These are phyloP conservation scores for Gryllus bimaculatus DNA, from an alignment of 1,140 invertebrate genomes.

Conservation along the genomic window DNA sequence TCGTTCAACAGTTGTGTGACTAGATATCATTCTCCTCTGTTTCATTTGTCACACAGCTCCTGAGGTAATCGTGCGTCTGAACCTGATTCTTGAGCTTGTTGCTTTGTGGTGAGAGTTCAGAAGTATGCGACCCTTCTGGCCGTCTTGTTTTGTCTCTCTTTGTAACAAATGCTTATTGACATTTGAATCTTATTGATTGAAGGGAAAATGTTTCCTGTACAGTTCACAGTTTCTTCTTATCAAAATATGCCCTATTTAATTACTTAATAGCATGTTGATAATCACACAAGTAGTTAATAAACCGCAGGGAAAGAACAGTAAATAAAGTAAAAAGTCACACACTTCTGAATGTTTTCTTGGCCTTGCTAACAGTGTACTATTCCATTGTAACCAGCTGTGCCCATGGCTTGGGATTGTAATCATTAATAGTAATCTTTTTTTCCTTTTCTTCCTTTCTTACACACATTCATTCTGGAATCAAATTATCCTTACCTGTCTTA, in stretches of 20 bases:
- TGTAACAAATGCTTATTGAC: too few relatives aligned
- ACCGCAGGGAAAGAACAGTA: too few relatives aligned
- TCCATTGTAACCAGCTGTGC: not conserved
- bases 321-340: not conserved
- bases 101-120: not conserved
- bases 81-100: not conserved
- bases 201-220: too few relatives aligned
- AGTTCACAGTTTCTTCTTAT: too few relatives aligned
- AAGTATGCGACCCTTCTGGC: not conserved
- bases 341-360: not conserved
- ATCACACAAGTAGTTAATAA: too few relatives aligned
- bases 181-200: too few relatives aligned
- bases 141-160: too few relatives aligned
- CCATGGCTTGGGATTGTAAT: not conserved
- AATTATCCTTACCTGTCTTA: constrained; percentile 13
- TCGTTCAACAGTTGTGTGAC: not conserved
- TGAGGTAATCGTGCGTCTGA: not conserved
- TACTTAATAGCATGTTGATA: too few relatives aligned
- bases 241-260: too few relatives aligned
- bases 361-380: not conserved
- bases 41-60: not conserved
- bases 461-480: not conserved
- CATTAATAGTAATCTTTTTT: constrained; percentile 22
- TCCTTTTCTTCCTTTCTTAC: constrained; percentile 15
- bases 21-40: not conserved